Conservation (phyloP, 2,888 invertebrate species). For the Ectobius pallidus region DNA sequence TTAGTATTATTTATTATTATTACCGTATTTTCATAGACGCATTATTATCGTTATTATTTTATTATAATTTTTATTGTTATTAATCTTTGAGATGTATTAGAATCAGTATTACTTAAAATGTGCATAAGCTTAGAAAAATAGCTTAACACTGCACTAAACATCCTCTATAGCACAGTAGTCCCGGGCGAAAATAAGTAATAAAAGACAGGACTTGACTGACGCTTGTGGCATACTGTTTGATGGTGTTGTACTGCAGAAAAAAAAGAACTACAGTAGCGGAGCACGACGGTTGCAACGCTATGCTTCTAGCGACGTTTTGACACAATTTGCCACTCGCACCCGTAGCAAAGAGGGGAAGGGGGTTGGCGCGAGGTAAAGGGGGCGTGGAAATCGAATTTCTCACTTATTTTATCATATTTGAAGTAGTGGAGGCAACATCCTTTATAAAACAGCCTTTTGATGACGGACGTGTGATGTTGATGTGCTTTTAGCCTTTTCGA, state of each 20-base stretch:
- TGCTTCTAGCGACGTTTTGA: conserved; percentile 33
- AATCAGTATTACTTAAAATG: too few relatives aligned
- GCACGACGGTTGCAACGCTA: background rate
- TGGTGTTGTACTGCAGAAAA: background rate
- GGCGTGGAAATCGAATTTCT: conserved; percentile 38
- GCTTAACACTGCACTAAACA: too few relatives aligned
- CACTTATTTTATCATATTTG: conserved; percentile 40
- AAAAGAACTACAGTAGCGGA: background rate
- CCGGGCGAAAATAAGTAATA: too few relatives aligned
- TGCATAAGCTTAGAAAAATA: too few relatives aligned
- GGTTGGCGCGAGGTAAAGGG: background rate
- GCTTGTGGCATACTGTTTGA: background rate
- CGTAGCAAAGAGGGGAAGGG: background rate
- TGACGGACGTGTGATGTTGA: conserved; percentile 29
- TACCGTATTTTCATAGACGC: too few relatives aligned
- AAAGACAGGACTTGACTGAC: background rate
- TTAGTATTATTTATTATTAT: too few relatives aligned
- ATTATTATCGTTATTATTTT: too few relatives aligned
- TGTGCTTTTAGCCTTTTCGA: conserved; percentile 40
- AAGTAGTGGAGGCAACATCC: conserved; percentile 22
- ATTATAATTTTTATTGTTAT: too few relatives aligned
- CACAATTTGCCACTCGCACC: conserved; percentile 35
- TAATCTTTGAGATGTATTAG: too few relatives aligned
- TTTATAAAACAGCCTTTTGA: conserved; percentile 41
- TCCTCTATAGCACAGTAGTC: too few relatives aligned